These are phyloP conservation scores for Cheilinus undulatus DNA, from an alignment of 2,113 vertebrate genomes.

Conservation along the genomic window DNA sequence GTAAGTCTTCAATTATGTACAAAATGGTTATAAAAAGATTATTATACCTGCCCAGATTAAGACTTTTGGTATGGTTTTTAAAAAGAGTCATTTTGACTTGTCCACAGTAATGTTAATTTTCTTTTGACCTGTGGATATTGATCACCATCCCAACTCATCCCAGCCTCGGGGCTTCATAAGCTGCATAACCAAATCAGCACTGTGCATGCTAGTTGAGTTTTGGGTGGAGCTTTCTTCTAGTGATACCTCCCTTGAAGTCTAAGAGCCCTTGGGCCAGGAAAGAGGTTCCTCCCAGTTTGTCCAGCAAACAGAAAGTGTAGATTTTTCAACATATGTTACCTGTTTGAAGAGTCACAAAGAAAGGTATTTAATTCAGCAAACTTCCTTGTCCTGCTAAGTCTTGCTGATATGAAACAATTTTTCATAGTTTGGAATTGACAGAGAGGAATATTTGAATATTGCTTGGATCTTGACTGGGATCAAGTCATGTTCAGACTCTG, in stretches of 20 bases:
- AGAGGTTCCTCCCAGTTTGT: conserved; percentile 40
- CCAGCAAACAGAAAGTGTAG: conserved; percentile 38
- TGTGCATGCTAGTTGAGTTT: background rate
- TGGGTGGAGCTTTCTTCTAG: conserved; percentile 1
- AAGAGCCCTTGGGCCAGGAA: conserved; percentile 11
- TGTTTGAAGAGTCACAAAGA: background rate
- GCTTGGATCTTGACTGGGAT: conserved; percentile 7
- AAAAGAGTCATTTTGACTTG: too few species aligned
- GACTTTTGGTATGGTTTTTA: too few species aligned
- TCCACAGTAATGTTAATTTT: too few species aligned
- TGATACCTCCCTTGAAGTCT: background rate
- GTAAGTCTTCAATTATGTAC: too few species aligned
- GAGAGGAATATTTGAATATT: conserved; percentile 24
- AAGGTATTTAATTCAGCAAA: background rate
- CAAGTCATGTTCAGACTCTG: conserved; percentile 45
- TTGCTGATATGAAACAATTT: background rate
- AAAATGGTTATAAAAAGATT: background rate
- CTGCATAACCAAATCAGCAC: background rate
- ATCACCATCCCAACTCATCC: too few species aligned
- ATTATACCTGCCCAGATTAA: background rate
- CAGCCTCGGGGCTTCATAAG: background rate
- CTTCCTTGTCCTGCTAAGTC: background rate
- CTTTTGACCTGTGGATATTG: too few species aligned
- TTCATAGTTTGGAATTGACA: background rate
- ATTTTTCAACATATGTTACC: background rate